Evolutionary conservation across 2,113 vertebrate genomes (phyloP).

Genomic region (Cepphus grylle): DNA sequence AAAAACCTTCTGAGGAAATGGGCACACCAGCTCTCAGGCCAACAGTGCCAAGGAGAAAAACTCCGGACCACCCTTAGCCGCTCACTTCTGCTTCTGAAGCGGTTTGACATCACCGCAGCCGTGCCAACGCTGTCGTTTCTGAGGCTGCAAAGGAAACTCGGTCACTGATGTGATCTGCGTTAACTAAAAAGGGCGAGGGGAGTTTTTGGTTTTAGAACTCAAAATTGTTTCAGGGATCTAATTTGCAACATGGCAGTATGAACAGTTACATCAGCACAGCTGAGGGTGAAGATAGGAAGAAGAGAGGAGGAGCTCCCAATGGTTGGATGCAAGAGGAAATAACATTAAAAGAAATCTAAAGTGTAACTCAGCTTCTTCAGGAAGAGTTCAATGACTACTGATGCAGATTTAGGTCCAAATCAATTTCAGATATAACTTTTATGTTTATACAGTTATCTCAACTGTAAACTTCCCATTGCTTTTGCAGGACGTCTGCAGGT

Average conservation of each 20-base stretch:
- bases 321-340: neutral
- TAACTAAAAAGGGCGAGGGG: neutral
- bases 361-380: neutral
- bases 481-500: neutral
- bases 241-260: neutral
- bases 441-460: neutral
- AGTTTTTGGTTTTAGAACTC: neutral
- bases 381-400: neutral
- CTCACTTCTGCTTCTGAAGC: neutral
- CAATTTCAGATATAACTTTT: neutral
- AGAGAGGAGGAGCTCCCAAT: neutral
- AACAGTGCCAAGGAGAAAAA: neutral
- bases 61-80: neutral
- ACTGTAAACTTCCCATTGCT: neutral
- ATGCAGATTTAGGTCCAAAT: neutral
- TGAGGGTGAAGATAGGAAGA: neutral
- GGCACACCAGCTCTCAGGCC: neutral
- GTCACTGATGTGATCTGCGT: neutral
- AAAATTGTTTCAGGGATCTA: neutral
- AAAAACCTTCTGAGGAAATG: fast-evolving
- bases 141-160: neutral
- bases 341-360: neutral
- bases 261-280: neutral
- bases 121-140: neutral
- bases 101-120: neutral